Evolutionary conservation across 2,888 invertebrate species (phyloP), one percentile per base, ranked within the genome.

Genomic region (Quadriops clusia): DNA sequence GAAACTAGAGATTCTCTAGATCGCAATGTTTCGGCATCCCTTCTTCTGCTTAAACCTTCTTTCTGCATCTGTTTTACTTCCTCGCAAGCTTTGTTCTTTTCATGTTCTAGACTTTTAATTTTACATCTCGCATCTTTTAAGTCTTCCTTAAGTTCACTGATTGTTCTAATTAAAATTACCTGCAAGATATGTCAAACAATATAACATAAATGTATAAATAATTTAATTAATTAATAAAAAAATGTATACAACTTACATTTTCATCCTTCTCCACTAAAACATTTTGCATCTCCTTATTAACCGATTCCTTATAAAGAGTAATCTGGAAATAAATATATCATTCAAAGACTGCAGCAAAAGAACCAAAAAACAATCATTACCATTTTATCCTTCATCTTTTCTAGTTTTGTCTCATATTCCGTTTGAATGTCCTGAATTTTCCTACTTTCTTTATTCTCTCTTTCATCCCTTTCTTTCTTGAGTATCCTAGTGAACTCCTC

Each of bases 331-430:
- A 16, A 11, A 26, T 26, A 14, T 6, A 14, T 26, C 7, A 26
- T 4, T 1, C 8, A 22, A 8, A 21, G 7, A 8, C 31, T 26
- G 11, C 16, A 16, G 26, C 6, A n/a, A 5, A 28, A 29, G 22
- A 30, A 8, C 15, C 17, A 8, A 22, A 32, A 17, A 47, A 58
- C 46, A 39, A 62, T 62, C 69, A 74, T 72, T 65, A 83, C 82
- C 81, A 84, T 82, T 70, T 79, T 79, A 28, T 72, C 67, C 55
- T 84, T 85, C 72, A 84, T 77, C 56, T 77, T 71, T 49, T 77
- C 78, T 48, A 85, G 60, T 60, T 83, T 84, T 41, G 69, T 68
- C 47, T 80, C 82, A 50, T 82, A 75, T 48, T 80, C 79, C 11
- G 63, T 64, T 32, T 72, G 64, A 3, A 77, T 63, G 33, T 74